These are phyloP conservation scores for Coracias cyanogaster DNA, from an alignment of 2,797 vertebrate genomes.

Conservation along the genomic window DNA sequence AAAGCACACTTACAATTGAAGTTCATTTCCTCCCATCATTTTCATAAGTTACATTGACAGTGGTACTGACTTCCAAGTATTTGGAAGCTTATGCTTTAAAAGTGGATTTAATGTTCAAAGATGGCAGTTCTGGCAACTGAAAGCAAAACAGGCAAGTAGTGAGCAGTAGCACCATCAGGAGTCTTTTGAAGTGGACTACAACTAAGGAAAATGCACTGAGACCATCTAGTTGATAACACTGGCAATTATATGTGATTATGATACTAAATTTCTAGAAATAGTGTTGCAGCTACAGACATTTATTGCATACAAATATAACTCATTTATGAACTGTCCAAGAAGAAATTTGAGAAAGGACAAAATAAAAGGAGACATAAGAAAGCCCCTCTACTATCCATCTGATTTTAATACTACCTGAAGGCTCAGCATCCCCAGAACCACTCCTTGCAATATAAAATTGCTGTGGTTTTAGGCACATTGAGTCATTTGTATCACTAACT, in stretches of 20 bases:
- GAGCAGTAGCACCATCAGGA: not conserved
- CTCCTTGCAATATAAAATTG: not conserved
- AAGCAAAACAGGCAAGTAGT: not conserved
- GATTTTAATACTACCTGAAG: not conserved
- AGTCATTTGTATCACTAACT: not conserved
- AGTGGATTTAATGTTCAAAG: not conserved
- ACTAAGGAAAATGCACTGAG: not conserved
- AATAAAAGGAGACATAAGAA: not conserved
- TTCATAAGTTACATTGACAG: not conserved
- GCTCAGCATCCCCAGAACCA: not conserved
- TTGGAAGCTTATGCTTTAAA: not conserved
- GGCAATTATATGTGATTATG: not conserved
- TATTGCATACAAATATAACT: not conserved
- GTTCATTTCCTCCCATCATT: not conserved
- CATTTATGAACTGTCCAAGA: not conserved
- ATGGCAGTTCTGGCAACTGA: not conserved
- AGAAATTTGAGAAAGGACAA: not conserved
- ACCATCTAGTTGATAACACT: not conserved
- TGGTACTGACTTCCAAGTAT: not conserved
- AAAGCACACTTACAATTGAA: not conserved
- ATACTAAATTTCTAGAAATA: not conserved
- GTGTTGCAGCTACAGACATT: not conserved
- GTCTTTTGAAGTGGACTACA: not conserved
- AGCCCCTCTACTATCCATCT: not conserved
- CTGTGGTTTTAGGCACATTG: not conserved